phyloP scores from a whole-genome alignment of 2,888 invertebrate genomes.

The Hemistola chrysoprasaria region DNA sequence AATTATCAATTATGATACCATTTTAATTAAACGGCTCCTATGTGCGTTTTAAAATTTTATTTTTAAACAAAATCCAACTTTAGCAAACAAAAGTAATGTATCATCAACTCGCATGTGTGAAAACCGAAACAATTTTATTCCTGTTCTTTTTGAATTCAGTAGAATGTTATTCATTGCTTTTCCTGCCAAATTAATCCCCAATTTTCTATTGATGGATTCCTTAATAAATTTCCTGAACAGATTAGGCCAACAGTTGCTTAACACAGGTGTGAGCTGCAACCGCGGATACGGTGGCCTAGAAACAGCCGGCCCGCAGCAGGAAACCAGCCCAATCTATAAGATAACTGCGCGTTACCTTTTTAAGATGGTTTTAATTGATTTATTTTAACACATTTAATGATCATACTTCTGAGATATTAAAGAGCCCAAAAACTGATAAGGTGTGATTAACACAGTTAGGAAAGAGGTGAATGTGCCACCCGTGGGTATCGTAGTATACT shows the following conservation, averaged over 20 bases:
- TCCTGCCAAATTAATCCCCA: background rate
- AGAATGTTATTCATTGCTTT: too few relatives aligned
- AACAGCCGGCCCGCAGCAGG: constrained; percentile 33
- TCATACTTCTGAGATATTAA: too few relatives aligned
- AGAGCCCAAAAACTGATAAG: too few relatives aligned
- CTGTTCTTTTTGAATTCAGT: too few relatives aligned
- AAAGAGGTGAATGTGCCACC: too few relatives aligned
- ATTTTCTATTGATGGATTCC: background rate
- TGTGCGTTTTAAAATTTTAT: too few relatives aligned
- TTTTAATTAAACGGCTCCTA: too few relatives aligned
- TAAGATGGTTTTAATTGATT: constrained; percentile 25
- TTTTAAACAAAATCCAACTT: background rate
- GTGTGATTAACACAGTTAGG: too few relatives aligned
- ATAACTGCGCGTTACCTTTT: constrained; percentile 25
- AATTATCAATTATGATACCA: too few relatives aligned
- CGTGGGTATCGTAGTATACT: too few relatives aligned
- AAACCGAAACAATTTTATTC: too few relatives aligned
- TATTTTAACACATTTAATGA: constrained; percentile 25
- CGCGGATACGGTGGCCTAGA: constrained; percentile 36
- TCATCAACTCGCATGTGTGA: background rate
- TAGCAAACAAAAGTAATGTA: too few relatives aligned
- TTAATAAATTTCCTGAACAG: background rate
- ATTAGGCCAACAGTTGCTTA: constrained; percentile 4
- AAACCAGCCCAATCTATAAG: constrained; percentile 30
- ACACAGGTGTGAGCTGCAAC: constrained; percentile 5